Conservation (phyloP, 1,140 invertebrate genomes). For the Antheraea pernyi region DNA sequence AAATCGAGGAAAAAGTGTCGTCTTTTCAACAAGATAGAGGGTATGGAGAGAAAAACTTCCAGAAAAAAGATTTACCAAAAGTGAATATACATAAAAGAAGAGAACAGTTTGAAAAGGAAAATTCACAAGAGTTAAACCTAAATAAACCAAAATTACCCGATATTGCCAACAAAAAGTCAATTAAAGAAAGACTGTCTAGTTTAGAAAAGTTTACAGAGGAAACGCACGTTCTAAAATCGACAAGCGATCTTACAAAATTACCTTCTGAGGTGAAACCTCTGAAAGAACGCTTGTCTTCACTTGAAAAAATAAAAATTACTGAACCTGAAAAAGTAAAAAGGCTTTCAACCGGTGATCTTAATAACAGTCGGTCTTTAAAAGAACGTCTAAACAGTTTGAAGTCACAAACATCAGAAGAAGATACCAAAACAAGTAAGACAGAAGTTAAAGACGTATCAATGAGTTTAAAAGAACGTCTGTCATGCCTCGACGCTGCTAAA, state of each 20-base stretch:
- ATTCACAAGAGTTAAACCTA: constrained; percentile 70
- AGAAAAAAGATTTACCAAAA: constrained; percentile 84
- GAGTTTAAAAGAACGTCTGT: constrained; percentile 81
- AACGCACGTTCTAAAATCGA: constrained; percentile 63
- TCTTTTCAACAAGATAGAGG: constrained; percentile 73
- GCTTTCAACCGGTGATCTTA: constrained; percentile 76
- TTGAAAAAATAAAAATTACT: constrained; percentile 82
- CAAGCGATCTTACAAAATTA: constrained; percentile 75
- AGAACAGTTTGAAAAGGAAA: constrained; percentile 88
- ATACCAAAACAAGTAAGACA: constrained; percentile 57
- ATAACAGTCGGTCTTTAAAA: constrained; percentile 73
- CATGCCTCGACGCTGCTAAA: constrained; percentile 75
- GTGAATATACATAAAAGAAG: constrained; percentile 90
- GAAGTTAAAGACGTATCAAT: constrained; percentile 75
- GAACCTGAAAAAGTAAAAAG: constrained; percentile 74
- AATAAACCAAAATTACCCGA: constrained; percentile 80
- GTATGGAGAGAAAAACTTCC: constrained; percentile 65
- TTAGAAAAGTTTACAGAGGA: constrained; percentile 81
- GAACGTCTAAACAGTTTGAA: constrained; percentile 80
- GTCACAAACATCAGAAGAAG: constrained; percentile 78
- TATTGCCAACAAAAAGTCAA: constrained; percentile 82
- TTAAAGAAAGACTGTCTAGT: constrained; percentile 85
- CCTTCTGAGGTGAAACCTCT: constrained; percentile 82
- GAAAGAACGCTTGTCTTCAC: constrained; percentile 81
- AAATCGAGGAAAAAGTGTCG: constrained; percentile 78